Evolutionary conservation across 2,797 vertebrate genomes (phyloP).

Genomic region (Arrhamphus sclerolepis): DNA sequence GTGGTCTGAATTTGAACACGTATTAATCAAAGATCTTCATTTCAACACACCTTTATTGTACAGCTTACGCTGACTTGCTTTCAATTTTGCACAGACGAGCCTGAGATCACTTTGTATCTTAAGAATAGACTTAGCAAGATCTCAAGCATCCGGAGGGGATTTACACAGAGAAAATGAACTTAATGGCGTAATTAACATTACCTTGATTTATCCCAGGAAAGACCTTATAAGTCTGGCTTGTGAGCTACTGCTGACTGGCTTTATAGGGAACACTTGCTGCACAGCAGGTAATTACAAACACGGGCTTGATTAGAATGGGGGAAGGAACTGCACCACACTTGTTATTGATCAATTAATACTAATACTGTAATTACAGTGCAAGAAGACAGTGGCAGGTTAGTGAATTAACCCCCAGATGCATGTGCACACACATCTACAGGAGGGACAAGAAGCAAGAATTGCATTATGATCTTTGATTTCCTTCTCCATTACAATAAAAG

Average conservation of each 20-base stretch:
- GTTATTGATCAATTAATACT: constrained; percentile 60
- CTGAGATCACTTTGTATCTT: constrained; percentile 56
- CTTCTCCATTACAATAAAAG: no score
- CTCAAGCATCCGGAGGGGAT: constrained; percentile 55
- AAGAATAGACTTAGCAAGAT: constrained; percentile 53
- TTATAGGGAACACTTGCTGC: constrained; percentile 58
- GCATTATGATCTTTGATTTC: not conserved
- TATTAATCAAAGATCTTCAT: not conserved
- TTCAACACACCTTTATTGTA: constrained; percentile 20
- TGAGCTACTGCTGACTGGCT: constrained; percentile 50
- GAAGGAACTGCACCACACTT: constrained; percentile 35
- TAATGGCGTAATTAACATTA: constrained; percentile 74
- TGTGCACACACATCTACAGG: not conserved
- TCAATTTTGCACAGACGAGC: constrained; percentile 42
- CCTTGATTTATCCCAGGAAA: constrained; percentile 72
- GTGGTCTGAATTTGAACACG: not conserved
- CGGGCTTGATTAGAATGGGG: constrained; percentile 65
- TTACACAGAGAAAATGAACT: constrained; percentile 63
- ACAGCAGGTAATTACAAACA: constrained; percentile 63
- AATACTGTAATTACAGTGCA: constrained; percentile 12
- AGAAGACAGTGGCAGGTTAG: not conserved
- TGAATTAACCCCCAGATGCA: constrained; percentile 6
- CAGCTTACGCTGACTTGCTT: constrained; percentile 44
- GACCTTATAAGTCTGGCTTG: constrained; percentile 42
- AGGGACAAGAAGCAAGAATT: not conserved